Evolutionary conservation across 2,113 vertebrate species (phyloP).

Genomic region (Syngnathus scovelli): DNA sequence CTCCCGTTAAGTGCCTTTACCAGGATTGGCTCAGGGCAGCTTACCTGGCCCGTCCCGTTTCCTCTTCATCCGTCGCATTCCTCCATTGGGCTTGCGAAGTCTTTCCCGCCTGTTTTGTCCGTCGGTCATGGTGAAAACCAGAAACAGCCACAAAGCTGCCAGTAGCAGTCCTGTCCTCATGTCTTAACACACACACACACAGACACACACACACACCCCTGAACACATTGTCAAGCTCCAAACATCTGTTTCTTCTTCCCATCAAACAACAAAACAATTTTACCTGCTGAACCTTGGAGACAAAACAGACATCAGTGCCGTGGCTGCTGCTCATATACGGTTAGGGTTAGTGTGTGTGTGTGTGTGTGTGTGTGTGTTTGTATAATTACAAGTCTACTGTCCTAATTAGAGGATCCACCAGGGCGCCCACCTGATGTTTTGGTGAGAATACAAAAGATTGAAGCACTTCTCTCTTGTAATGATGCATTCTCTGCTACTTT

Average conservation of each 20-base stretch:
- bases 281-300: slow-evolving; percentile 49
- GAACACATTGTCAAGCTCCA: not conserved
- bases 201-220: not conserved
- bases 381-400: slow-evolving; percentile 53
- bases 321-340: slow-evolving; percentile 55
- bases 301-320: slow-evolving; percentile 23
- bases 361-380: slow-evolving; percentile 18
- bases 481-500: not conserved
- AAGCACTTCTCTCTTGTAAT: not conserved
- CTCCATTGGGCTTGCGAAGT: slow-evolving; percentile 38
- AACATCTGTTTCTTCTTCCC: too few species aligned
- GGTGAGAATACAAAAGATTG: slow-evolving; percentile 1
- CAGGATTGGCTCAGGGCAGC: not conserved
- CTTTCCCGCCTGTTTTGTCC: slow-evolving; percentile 31
- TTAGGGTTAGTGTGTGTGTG: slow-evolving; percentile 6
- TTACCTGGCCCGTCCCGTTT: slow-evolving; percentile 40
- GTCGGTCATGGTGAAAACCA: slow-evolving; percentile 43
- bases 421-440: slow-evolving; percentile 49
- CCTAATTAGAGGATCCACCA: slow-evolving; percentile 58
- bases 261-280: not conserved
- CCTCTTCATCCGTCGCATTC: slow-evolving; percentile 28
- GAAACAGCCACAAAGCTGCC: slow-evolving; percentile 49
- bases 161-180: slow-evolving; percentile 73
- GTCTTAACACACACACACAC: slow-evolving; percentile 32
- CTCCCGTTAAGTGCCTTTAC: not conserved